Evolutionary conservation across 2,113 vertebrate genomes (phyloP), one percentile per base, ranked within the genome.

Genomic region (Montifringilla adamsi): DNA sequence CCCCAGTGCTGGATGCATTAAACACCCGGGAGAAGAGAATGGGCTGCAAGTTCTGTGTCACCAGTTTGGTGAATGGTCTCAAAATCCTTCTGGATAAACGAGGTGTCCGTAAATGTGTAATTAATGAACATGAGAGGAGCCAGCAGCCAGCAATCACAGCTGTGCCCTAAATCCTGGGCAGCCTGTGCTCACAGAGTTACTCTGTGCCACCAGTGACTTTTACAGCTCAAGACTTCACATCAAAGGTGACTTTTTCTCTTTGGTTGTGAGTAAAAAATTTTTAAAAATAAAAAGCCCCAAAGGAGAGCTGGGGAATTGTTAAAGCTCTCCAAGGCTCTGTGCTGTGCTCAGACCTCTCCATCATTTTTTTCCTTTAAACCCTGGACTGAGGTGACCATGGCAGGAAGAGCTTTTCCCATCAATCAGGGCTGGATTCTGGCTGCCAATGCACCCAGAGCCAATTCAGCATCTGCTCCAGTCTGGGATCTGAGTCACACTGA

Each of bases 21-120:
- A 77, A 47, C 6, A 1, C 3, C 7, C 0, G 1, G 50, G 20
- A n/a, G 47, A 26, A 11, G 66, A 53, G 1, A 41, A 58, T 8
- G n/a, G 20, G 55, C 46, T 44, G 53, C 10, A 1, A 13, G 44
- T 41, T 43, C 35, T 37, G 16, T 53, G 50, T 33, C 35, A n/a
- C 27, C 43, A 20, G 1, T 39, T 50, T 10, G n/a, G 68, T 16
- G 49, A 64, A 46, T 30, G 30, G n/a, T 41, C 66, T 75, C 39
- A 3, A 66, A 80, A 59, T 46, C 1, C 0, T 15, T 52, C 68
- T 31, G 37, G 68, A 33, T 13, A 28, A 80, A 31, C 0, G 14
- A 86, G 44, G 5, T 33, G 59, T 31, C 69, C 47, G 17, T 39
- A 43, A 67, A 66, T 75, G 16, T 0, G 11, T 21, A 63, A 87